Percentiles rank a stretch among this genome's conserved stretches.
Evolutionary conservation across 2,888 invertebrate genomes (phyloP).

Genomic region (Dendrolimus houi): DNA sequence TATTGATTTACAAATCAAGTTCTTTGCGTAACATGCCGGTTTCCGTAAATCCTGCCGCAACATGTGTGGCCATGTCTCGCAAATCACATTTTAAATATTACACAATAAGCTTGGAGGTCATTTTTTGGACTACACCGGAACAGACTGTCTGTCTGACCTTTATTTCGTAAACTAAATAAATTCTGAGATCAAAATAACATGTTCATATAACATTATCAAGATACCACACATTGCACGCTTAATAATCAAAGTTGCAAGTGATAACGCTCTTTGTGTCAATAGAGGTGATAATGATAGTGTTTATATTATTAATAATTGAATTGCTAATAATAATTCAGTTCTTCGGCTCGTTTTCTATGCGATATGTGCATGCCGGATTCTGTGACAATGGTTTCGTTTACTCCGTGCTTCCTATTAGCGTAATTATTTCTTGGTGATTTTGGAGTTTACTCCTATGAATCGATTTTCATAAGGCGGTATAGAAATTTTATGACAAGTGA

Average conservation of each 20-base stretch:
- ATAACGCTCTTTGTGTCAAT: slow-evolving; percentile 31
- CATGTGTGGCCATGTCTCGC: too few species aligned
- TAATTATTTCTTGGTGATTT: too few species aligned
- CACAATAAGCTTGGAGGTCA: too few species aligned
- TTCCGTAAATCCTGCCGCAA: too few species aligned
- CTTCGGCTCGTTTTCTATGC: not conserved
- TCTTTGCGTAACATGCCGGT: too few species aligned
- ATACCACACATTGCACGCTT: slow-evolving; percentile 11
- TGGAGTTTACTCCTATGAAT: too few species aligned
- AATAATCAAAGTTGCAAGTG: slow-evolving; percentile 34
- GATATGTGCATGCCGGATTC: not conserved
- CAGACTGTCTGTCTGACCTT: too few species aligned
- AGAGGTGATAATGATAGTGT: slow-evolving; percentile 39
- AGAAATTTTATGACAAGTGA: too few species aligned
- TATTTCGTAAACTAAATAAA: not conserved
- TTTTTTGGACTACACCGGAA: too few species aligned
- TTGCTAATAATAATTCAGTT: not conserved
- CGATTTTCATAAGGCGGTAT: too few species aligned
- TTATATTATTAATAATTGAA: slow-evolving; percentile 11
- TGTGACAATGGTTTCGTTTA: not conserved
- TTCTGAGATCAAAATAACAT: slow-evolving; percentile 7
- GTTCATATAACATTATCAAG: slow-evolving; percentile 10
- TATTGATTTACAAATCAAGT: not conserved
- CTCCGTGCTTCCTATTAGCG: not conserved
- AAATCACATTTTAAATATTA: too few species aligned